phyloP scores from a whole-genome alignment of 2,888 invertebrate species.

The Euplagia quadripunctaria region DNA sequence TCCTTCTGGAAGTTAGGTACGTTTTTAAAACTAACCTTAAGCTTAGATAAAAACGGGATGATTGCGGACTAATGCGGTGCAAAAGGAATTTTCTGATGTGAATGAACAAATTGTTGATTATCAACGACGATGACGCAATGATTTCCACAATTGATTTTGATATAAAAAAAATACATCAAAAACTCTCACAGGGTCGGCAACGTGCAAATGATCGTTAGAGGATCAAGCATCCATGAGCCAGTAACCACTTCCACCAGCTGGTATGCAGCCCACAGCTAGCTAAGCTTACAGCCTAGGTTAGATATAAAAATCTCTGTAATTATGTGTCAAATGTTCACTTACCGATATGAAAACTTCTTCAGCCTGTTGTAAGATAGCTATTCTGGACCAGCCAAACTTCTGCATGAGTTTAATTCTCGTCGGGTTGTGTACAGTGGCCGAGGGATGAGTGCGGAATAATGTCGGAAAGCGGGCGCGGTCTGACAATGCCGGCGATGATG shows the following conservation, averaged over 20 bases:
- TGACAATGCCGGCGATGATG: slow-evolving; percentile 98
- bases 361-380: slow-evolving; percentile 99
- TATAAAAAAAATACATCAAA: no score
- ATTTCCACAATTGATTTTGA: no score
- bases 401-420: slow-evolving; percentile 98
- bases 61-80: no score
- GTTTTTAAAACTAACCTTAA: no score
- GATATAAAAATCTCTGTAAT: neutral
- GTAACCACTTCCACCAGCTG: neutral
- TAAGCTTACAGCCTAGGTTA: neutral
- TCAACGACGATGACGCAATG: no score
- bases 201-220: neutral
- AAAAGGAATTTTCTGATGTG: no score
- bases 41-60: no score
- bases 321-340: slow-evolving; percentile 62
- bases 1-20: no score
- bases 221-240: neutral
- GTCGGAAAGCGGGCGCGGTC: slow-evolving; percentile 99
- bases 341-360: slow-evolving; percentile 99
- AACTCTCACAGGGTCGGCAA: no score
- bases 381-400: slow-evolving; percentile 98
- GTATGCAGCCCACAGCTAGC: neutral
- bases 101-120: no score
- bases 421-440: slow-evolving; percentile 99
- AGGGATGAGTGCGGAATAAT: slow-evolving; percentile 99